A percentile compares a stretch with the other conserved stretches of the same genome.
phyloP scores from a whole-genome alignment of 2,113 vertebrate species.

The Pelecanus crispus region DNA sequence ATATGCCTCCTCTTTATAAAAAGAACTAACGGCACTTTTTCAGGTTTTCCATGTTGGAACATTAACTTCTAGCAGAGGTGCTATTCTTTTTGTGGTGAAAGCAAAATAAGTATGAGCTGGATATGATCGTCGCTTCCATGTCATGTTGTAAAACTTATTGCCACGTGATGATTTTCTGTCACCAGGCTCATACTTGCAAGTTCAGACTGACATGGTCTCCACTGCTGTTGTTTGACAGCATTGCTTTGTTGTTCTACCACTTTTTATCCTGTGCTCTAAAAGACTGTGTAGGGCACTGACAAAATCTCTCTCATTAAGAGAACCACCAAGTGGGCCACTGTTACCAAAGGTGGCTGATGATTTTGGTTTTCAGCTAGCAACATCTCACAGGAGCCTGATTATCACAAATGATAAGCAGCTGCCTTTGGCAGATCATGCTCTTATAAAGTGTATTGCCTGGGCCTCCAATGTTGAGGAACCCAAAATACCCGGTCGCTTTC shows the following conservation, averaged over 20 bases:
- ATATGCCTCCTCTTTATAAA: slow-evolving; percentile 31
- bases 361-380: not conserved
- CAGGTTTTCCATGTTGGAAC: slow-evolving; percentile 61
- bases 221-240: slow-evolving; percentile 22
- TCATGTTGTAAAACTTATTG: slow-evolving; percentile 29
- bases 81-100: slow-evolving; percentile 65
- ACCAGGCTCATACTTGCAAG: slow-evolving; percentile 24
- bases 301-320: slow-evolving; percentile 6
- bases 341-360: not conserved
- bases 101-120: slow-evolving; percentile 61
- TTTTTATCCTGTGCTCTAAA: not conserved
- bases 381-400: not conserved
- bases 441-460: not conserved
- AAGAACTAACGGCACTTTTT: slow-evolving; percentile 56
- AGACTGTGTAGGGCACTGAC: not conserved
- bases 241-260: slow-evolving; percentile 23
- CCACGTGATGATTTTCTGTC: slow-evolving; percentile 37
- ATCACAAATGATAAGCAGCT: not conserved
- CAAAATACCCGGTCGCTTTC: not conserved
- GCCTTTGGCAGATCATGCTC: not conserved
- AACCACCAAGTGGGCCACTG: not conserved
- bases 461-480: not conserved
- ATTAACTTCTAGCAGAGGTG: slow-evolving; percentile 66
- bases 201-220: slow-evolving; percentile 39
- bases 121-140: slow-evolving; percentile 26